Evolutionary conservation across 2,797 vertebrate species (phyloP).

Genomic region (Petrocephalus schoutedeni): DNA sequence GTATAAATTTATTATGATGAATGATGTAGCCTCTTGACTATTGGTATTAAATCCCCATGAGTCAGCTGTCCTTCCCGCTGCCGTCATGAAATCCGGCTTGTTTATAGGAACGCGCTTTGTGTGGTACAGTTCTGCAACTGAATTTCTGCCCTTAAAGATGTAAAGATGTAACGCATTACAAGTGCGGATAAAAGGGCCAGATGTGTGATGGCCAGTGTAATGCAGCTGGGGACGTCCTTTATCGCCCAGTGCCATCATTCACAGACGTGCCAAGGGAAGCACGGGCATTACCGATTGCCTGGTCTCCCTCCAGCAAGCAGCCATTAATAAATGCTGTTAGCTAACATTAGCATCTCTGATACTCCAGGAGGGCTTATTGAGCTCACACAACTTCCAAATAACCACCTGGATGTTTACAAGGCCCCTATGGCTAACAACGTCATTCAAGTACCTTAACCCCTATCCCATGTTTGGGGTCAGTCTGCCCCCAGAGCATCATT

Average conservation of each 20-base stretch:
- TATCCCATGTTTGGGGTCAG: too few species aligned
- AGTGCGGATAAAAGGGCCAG: neutral
- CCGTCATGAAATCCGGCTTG: neutral
- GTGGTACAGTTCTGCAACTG: neutral
- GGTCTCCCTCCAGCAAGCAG: neutral
- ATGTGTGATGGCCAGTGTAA: neutral
- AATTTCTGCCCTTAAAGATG: neutral
- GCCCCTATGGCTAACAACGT: neutral
- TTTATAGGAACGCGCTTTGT: neutral
- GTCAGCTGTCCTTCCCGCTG: constrained; percentile 1
- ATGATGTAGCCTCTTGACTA: neutral
- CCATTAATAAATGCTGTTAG: neutral
- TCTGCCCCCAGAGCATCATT: too few species aligned
- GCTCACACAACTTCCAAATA: neutral
- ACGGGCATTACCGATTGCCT: neutral
- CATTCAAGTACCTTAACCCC: neutral
- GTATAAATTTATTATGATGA: neutral
- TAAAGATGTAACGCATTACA: neutral
- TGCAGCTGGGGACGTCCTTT: neutral
- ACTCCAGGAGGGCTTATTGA: neutral
- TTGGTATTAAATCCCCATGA: neutral
- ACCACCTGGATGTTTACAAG: constrained; percentile 20
- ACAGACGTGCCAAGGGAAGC: neutral
- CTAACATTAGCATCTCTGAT: constrained; percentile 13
- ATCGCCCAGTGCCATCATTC: neutral